Base-by-base conservation (phyloP, 2,113 vertebrate species). In the Mandrillus leucophaeus region DNA sequence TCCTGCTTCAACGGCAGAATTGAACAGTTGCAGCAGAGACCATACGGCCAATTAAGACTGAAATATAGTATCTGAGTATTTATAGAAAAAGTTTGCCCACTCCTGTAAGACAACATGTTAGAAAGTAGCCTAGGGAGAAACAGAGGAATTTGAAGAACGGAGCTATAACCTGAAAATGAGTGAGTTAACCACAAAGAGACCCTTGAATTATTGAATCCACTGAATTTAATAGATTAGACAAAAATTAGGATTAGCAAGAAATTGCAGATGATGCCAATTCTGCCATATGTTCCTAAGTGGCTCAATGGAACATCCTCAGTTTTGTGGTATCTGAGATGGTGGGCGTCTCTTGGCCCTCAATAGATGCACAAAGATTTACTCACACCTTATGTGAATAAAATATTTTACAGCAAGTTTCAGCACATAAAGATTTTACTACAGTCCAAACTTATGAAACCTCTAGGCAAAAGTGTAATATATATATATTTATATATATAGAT, bases 101-200 rank as follows among this genome's bases (percentile, higher is more conserved):
- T 18, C 25, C 14, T 59, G 17, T n/a, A 84, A 92, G 48, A 80
- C 1, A 35, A 25, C n/a, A 43, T 59, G 16, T 55, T 75, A 81
- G 73, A 89, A 92, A 78, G 35, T 35, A 92, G 55, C 68, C 84
- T 80, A 52, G 81, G 48, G 55, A 94, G 38, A 64, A 94, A 88
- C 13, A 68, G 45, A 91, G 6, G 55, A 87, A 43, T 73, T 10
- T 91, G 70, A 85, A 75, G 30, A 82, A 83, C 1, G 35, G 81
- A 86, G 22, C 16, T 38, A 81, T 70, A 66, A 79, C 4, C 1
- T 92, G 57, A 93, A 90, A 93, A 50, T 90, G 25, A 86, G 32
- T 38, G 79, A 79, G 59, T 73, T 89, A 57, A 75, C 14, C 55
- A 18, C 40, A 7, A 61, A 79, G 45, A 92, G 70, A 79, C 57